Conservation (phyloP, 1,140 invertebrate species). For the Brachionus rubens region DNA sequence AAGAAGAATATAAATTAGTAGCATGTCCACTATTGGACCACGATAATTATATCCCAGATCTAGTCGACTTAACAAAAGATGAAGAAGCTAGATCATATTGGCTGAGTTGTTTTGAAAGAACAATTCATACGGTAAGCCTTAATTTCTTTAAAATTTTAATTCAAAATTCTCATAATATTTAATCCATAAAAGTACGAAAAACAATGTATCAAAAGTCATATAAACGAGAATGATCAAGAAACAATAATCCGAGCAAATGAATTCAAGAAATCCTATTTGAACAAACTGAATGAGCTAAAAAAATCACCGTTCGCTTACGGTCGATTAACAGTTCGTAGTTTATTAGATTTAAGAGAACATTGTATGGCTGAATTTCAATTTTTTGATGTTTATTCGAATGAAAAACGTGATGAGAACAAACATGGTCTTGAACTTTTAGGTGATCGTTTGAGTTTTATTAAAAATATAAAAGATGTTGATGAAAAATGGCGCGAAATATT, state of each 20-base stretch:
- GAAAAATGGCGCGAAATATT: conserved; percentile 62
- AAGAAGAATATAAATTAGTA: conserved; percentile 65
- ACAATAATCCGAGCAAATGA: conserved; percentile 74
- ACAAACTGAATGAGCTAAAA: conserved; percentile 72
- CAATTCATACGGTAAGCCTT: conserved; percentile 63
- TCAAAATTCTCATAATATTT: background rate
- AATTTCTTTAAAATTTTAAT: background rate
- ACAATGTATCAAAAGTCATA: conserved; percentile 72
- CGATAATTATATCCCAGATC: conserved; percentile 76
- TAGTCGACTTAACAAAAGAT: conserved; percentile 79
- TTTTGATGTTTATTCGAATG: conserved; percentile 79
- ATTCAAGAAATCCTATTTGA: conserved; percentile 78
- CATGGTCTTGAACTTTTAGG: conserved; percentile 64
- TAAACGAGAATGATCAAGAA: conserved; percentile 69
- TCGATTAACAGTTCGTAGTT: conserved; percentile 76
- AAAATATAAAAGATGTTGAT: conserved; percentile 61
- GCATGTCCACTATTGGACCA: conserved; percentile 67
- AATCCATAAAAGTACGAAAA: conserved; percentile 51
- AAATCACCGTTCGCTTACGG: conserved; percentile 78
- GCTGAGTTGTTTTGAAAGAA: conserved; percentile 82
- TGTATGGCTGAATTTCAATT: conserved; percentile 84
- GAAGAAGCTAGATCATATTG: conserved; percentile 83
- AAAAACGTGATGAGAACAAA: conserved; percentile 71
- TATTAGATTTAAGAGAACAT: conserved; percentile 86
- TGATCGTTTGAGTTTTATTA: conserved; percentile 63